Evolutionary conservation across 2,113 vertebrate species (phyloP), one percentile per base, ranked within the genome.

Genomic region (Calyptomena viridis): DNA sequence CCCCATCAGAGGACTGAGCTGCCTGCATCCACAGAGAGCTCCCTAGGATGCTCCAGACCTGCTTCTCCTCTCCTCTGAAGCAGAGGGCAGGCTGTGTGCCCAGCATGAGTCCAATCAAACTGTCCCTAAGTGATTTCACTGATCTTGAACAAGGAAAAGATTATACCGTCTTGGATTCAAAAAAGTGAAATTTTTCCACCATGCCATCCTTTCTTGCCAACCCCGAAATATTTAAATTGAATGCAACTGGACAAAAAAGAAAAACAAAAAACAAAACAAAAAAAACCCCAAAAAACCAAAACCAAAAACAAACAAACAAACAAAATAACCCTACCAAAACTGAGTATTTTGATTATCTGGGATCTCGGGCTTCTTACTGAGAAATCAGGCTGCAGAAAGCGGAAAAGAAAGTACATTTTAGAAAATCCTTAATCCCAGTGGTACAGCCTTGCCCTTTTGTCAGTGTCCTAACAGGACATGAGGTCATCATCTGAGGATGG

Each of bases 141-240:
- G 39, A n/a, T 67, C 42, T 63, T 84, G 71, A 90, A 67, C 47
- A 39, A 80, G 82, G 14, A 84, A 76, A 94, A 80, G 8, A 50
- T 89, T 74, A 67, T 49, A 79, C 5, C 11, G 19, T 74, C 44
- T 77, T 52, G 18, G 24, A 52, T 63, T 88, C 50, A 91, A 92
- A 60, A 55, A 58, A 77, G 16, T 80, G 35, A 94, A 80, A 93
- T 63, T 22, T 71, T 59, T 94, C 82, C 27, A 53, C 42, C 28
- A 46, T 90, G 90, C 75, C 14, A 7, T 14, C 42, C 42, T 90
- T 77, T 52, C 47, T 55, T 92, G 75, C 58, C 90, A 95, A 94
- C 69, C 67, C 79, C 72, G 79, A 94, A 75, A 53, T 89, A 87
- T 91, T 91, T 95, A 76, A 91, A 94, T 63, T 83, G 82, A 93